These are phyloP conservation scores for Oxyruncus cristatus DNA, from an alignment of 2,113 vertebrate species.

Conservation along the genomic window DNA sequence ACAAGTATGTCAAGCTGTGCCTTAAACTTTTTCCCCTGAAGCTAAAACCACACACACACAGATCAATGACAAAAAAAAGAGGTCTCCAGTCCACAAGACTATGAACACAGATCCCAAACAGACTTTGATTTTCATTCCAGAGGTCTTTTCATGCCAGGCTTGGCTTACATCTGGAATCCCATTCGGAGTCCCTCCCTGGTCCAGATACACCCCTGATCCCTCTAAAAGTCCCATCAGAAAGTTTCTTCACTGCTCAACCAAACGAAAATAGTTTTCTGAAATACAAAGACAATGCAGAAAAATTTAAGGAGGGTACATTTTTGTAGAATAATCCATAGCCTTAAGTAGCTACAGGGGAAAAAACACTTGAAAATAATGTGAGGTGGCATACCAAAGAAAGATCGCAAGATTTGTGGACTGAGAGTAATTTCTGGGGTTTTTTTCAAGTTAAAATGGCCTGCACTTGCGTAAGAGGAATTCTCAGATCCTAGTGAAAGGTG, in stretches of 20 bases:
- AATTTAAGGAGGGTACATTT: background rate
- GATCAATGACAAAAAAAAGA: background rate
- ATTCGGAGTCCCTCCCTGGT: background rate
- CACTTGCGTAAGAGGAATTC: background rate
- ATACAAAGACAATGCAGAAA: background rate
- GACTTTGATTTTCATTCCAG: background rate
- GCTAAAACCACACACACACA: background rate
- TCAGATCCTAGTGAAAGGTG: background rate
- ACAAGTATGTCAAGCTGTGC: background rate
- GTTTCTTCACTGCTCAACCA: background rate
- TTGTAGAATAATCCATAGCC: background rate
- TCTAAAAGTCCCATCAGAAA: background rate
- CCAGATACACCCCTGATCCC: background rate
- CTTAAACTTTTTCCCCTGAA: background rate
- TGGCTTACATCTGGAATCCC: background rate
- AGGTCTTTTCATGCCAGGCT: background rate
- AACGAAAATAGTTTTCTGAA: background rate
- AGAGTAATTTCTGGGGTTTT: background rate
- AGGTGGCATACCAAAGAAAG: background rate
- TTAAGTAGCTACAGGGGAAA: background rate
- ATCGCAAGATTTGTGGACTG: background rate
- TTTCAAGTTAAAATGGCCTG: background rate
- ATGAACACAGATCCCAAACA: background rate
- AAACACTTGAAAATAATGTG: background rate
- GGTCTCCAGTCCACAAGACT: background rate